A percentile compares a stretch with the other conserved stretches of the same genome.
Evolutionary conservation across 2,888 invertebrate species (phyloP).

Genomic region (Polia nebulosa): DNA sequence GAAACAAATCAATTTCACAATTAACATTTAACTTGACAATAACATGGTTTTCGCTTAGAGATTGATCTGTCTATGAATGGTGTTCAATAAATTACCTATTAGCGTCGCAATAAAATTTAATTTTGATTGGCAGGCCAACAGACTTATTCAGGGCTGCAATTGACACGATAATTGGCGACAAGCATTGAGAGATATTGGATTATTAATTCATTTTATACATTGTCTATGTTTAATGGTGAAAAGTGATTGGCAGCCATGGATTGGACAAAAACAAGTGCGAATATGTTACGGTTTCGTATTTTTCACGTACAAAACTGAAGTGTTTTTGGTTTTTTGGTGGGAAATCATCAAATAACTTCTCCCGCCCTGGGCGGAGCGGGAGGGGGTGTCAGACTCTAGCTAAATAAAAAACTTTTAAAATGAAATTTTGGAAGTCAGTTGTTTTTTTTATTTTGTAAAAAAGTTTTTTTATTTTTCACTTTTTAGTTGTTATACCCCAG

Average conservation of each 20-base stretch:
- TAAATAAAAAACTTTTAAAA: too few relatives aligned
- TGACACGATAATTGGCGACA: slow-evolving; percentile 70
- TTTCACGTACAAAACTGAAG: neutral
- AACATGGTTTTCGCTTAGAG: slow-evolving; percentile 59
- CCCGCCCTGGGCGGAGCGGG: too few relatives aligned
- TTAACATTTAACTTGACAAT: slow-evolving; percentile 60
- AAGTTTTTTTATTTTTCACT: too few relatives aligned
- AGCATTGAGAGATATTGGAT: slow-evolving; percentile 68
- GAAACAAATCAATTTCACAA: slow-evolving; percentile 58
- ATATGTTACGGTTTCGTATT: neutral
- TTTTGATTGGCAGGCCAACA: slow-evolving; percentile 65
- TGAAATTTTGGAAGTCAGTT: too few relatives aligned
- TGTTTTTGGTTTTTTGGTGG: too few relatives aligned
- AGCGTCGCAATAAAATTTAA: slow-evolving; percentile 59
- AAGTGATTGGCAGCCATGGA: slow-evolving; percentile 34
- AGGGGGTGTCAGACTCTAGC: too few relatives aligned
- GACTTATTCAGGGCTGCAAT: slow-evolving; percentile 65
- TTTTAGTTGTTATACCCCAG: too few relatives aligned
- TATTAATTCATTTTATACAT: slow-evolving; percentile 57
- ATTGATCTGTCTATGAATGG: slow-evolving; percentile 41
- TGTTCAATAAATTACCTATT: slow-evolving; percentile 43
- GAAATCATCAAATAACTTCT: too few relatives aligned
- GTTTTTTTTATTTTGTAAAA: too few relatives aligned
- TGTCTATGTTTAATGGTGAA: slow-evolving; percentile 40
- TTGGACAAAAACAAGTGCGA: slow-evolving; percentile 8